Base-by-base conservation (phyloP, 1,140 invertebrate species). In the Cotesia typhae region DNA sequence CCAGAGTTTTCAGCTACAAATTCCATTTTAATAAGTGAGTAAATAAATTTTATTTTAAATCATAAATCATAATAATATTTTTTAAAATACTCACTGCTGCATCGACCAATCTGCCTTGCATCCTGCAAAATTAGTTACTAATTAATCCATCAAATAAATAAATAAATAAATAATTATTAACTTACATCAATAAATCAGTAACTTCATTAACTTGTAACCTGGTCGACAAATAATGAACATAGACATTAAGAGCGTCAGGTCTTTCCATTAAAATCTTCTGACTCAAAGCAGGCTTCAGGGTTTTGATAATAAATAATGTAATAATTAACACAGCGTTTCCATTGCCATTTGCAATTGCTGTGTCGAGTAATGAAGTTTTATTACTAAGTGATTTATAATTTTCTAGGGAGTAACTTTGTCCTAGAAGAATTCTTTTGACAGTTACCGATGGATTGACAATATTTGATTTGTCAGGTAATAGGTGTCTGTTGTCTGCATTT, bases 321-420 rank as follows among this genome's bases (percentile, higher is more conserved):
- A 89, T 88, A 68, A 87, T 83, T 69, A 89, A 77, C 77, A 88
- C 89, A 17, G 88, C 85, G 82, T 89, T 88, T 76, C 89, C 89
- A 85, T 90, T 85, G 55, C 88, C 87, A 67, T 81, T 83, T 66
- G 76, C 76, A 52, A 89, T 83, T n/a, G 88, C 87, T 64, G 81
- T 82, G 77, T 88, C 86, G 6, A 90, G 78, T 7, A 90, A 74
- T 7, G 83, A 75, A 70, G 84, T 88, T 82, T 90, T 90, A 73
- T 82, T 84, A n/a, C 78, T 77, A 7, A 89, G 74, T 38, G 88
- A 88, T 76, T 85, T 87, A 73, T 88, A 89, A n/a, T 82, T 76
- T 77, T 90, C 89, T 36, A 90, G 76, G 4, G 86, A 85, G 75
- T 84, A 88, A 1, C 83, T 81, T 37, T 86, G 79, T 0, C 85